Evolutionary conservation across 1,140 invertebrate genomes (phyloP).

Genomic region (Diachasmimorpha longicaudata): DNA sequence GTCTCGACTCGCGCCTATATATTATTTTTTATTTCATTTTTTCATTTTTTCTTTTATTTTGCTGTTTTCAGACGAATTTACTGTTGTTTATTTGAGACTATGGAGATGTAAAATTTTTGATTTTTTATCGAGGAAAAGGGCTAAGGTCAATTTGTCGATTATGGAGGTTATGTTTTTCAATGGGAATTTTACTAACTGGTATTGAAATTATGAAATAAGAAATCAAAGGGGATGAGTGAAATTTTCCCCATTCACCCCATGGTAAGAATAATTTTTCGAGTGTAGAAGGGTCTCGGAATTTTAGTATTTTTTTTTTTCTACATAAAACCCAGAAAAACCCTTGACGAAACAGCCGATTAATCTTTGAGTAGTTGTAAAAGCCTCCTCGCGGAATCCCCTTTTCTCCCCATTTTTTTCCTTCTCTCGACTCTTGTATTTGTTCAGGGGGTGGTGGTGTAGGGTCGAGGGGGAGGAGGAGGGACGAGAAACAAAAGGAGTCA

Average conservation of each 20-base stretch:
- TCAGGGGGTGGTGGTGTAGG: not conserved
- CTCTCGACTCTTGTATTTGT: conserved; percentile 7
- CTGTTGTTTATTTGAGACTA: not conserved
- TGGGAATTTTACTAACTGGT: too few relatives aligned
- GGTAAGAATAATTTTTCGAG: not conserved
- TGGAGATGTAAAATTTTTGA: not conserved
- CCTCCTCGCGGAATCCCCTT: not conserved
- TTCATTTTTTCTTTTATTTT: not conserved
- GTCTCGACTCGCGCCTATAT: conserved; percentile 21
- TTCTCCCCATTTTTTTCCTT: not conserved
- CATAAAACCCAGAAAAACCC: not conserved
- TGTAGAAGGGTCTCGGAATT: not conserved
- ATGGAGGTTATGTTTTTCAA: too few relatives aligned
- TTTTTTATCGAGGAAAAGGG: not conserved
- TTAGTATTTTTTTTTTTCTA: not conserved
- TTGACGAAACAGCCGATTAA: conserved; percentile 20
- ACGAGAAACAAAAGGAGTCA: not conserved
- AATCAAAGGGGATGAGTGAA: not conserved
- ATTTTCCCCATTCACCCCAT: not conserved
- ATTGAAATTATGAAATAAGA: not conserved
- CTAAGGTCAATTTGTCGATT: too few relatives aligned
- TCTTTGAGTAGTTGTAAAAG: conserved; percentile 26
- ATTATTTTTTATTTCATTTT: not conserved
- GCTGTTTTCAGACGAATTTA: not conserved
- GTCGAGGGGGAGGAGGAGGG: too few relatives aligned